Base-by-base conservation (phyloP, 1,140 invertebrate species). In the Andricus grossulariae region DNA sequence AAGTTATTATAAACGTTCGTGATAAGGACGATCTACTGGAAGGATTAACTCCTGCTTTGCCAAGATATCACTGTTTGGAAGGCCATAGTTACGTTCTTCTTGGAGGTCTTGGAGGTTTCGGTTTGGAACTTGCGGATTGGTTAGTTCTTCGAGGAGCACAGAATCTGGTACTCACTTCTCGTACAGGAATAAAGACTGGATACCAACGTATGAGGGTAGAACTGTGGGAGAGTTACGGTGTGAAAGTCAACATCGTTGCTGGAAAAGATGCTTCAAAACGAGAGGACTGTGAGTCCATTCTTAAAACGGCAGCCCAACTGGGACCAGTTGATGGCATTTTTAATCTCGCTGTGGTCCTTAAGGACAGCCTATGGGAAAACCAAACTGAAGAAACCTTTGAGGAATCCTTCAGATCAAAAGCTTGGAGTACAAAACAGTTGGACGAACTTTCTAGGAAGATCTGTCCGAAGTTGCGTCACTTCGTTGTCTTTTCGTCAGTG, bases 81-180 rank as follows among this genome's bases (percentile, higher is more conserved):
- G 50, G 89, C 4, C 81, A 84, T 16, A 90, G 87, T 45, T 93
- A 93, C 75, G 85, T 94, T 11, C 85, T 94, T 51, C 77, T 93
- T 55, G 93, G 96, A 51, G 96, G 96, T 76, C 89, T 97, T 0
- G 96, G 96, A 71, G 96, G 96, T 21, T 95, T 97, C 86, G 96
- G 96, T 49, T 90, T 97, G 2, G 96, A 97, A 87, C 86, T 97
- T 55, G 93, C 93, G 2, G 93, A 96, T 77, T 97, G 96, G 96
- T 82, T 97, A 57, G 89, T 96, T 18, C 86, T 94, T 16, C 91
- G 95, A 72, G 95, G 96, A 5, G 95, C 94, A 2, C 93, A 84
- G 74, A 93, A 94, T 73, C 70, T 97, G 2, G 91, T 97, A 0
- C 88, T 97, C 0, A 95, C 94, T 0, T 96, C 95, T 7, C 91